These are phyloP conservation scores for Ephestia elutella DNA, from an alignment of 1,140 invertebrate species.

Conservation along the genomic window DNA sequence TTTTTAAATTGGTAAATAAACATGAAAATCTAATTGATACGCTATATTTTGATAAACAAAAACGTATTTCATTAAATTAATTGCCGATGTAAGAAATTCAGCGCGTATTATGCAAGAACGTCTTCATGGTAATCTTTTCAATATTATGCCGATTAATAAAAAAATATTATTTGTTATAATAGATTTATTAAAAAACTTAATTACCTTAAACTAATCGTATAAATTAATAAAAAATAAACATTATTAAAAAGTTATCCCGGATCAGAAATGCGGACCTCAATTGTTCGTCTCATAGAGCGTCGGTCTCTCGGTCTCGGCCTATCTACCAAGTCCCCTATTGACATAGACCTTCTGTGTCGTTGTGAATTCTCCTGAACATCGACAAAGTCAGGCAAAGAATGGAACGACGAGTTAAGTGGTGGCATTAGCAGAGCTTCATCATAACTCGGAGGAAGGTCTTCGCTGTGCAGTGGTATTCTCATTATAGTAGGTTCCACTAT, in stretches of 20 bases:
- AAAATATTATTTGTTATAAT: background rate
- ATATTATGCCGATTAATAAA: background rate
- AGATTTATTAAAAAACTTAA: background rate
- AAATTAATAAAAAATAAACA: background rate
- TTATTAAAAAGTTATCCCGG: background rate
- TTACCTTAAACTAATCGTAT: background rate
- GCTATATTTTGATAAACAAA: no score
- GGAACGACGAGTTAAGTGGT: conserved; percentile 75
- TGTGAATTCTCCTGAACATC: conserved; percentile 39
- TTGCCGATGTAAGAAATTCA: no score
- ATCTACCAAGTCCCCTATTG: conserved; percentile 60
- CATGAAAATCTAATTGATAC: no score
- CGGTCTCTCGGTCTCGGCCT: conserved; percentile 47
- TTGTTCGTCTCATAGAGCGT: conserved; percentile 40
- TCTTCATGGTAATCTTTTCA: no score
- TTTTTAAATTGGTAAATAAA: no score
- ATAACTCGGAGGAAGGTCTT: conserved; percentile 81
- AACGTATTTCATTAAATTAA: no score
- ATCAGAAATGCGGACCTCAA: no score
- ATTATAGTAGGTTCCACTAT: conserved; percentile 72
- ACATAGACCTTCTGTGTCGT: conserved; percentile 50
- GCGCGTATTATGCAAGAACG: no score
- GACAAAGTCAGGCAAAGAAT: conserved; percentile 75
- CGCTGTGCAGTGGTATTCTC: conserved; percentile 71
- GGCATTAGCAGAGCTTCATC: conserved; percentile 83